Base-by-base conservation (phyloP, 2,888 invertebrate genomes). In the Scaptomyza reducta region DNA sequence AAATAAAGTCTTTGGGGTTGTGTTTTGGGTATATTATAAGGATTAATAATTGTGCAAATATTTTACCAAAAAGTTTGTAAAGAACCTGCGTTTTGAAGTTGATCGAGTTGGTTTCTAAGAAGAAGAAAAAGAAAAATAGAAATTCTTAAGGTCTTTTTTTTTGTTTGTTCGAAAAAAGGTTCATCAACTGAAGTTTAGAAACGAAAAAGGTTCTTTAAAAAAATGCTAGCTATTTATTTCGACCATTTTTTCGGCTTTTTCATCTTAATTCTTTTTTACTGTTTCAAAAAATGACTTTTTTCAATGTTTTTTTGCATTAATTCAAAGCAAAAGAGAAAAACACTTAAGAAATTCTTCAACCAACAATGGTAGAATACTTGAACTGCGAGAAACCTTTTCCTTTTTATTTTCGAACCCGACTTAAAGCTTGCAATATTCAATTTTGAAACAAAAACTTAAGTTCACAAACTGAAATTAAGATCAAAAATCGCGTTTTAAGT, bases 71-170 rank as follows among this genome's bases (percentile, higher is more conserved):
- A 51, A 51, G 40, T 22, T 40, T 40, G 40, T 33, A 51, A 51
- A 51, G 33, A 40, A 40, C 51, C 22, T 49, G 49, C 49, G 33
- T 33, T 49, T 49, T 49, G 33, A 49, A 49, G 38, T 38, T 25
- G 33, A 16, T 55, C 41, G 42, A 38, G 42, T 35, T 35, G 13
- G 41, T 56, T 56, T 22, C 16, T 11, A 22, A 16, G 49, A 49
- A 49, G 18, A 14, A 47, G 16, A 33, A 47, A 31, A 27, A 27
- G 22, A 47, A 31, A 47, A 31, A 47, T 18, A 31, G 14, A 47
- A 47, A 47, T 31, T 31, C 47, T 47, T 47, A 47, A n/a, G 18
- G 31, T 47, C 47, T 47, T 47, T 31, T 49, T 49, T 11, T 1
- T 41, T 14, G 33, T 49, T 11, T 4, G 16, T 14, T 40, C 3